phyloP scores from a whole-genome alignment of 2,113 vertebrate species.

The Spea multiplicata region DNA sequence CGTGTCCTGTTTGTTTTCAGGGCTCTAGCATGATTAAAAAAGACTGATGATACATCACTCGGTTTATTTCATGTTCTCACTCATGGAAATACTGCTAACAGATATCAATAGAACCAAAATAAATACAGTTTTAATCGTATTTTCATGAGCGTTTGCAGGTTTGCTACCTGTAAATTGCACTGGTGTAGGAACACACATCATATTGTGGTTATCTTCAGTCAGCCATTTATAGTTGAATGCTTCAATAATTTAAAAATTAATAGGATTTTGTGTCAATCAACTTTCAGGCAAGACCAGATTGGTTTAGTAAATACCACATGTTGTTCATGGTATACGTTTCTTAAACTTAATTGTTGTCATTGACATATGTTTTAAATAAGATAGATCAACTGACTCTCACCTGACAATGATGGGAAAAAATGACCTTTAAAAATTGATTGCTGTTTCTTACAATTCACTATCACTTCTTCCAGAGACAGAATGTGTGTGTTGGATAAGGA shows the following conservation, averaged over 20 bases:
- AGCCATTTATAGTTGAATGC: constrained; percentile 19
- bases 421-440: constrained; percentile 42
- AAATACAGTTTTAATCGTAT: constrained; percentile 23
- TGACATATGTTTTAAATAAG: constrained; percentile 25
- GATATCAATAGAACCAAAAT: constrained; percentile 25
- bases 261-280: not conserved
- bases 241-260: constrained; percentile 19
- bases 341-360: constrained; percentile 11
- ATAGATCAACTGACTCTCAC: constrained; percentile 31
- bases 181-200: not conserved
- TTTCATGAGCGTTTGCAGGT: constrained; percentile 4
- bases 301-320: not conserved
- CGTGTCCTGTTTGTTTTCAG: constrained; percentile 3
- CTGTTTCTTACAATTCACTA: constrained; percentile 34
- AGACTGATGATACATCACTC: constrained; percentile 23
- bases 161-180: constrained; percentile 17
- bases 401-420: constrained; percentile 22
- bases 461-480: constrained; percentile 29
- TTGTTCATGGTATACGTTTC: no score
- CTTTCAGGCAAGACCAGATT: constrained; percentile 3
- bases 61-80: constrained; percentile 19
- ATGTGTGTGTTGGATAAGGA: not conserved
- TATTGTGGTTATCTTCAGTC: constrained; percentile 9
- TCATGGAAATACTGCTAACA: constrained; percentile 1
- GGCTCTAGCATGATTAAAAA: constrained; percentile 20